Evolutionary conservation across 2,888 invertebrate genomes (phyloP), one percentile per base, ranked within the genome.

Genomic region (Agapetus fuscipes): DNA sequence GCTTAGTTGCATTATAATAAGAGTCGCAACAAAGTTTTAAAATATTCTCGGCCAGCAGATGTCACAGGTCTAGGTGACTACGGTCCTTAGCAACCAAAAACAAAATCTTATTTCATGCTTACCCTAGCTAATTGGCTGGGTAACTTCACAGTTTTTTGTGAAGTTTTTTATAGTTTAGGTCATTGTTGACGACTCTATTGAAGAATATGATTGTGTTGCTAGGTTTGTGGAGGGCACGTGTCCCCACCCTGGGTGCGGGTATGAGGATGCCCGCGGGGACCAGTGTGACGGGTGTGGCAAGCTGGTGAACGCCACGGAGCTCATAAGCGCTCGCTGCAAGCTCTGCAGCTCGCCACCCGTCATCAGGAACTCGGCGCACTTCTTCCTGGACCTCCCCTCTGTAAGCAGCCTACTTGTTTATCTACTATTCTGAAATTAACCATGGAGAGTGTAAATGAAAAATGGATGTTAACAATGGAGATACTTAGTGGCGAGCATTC

Each of bases 231-330:
- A 95, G 61, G 98, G 98, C 14, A 87, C 76, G 0, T 99, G 98
- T 60, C 97, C 96, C 0, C 76, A 80, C 60, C 66, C 73, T 0
- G 78, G 87, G 31, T 99, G 98, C 56, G 74, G 72, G 3, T 97
- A 88, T 62, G 87, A 86, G 50, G 86, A 88, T 58, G 97, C 98
- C 0, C 75, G 98, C 27, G 98, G 98, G 2, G 98, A 99, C 66
- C 98, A 99, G 62, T 98, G 98, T 59, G 98, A 99, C 62, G 85
- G 84, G 49, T 98, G 98, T 57, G 91, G 96, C 2, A 91, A 93
- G 57, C 72, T 99, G 7, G 84, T 98, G 37, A 97, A 95, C 61
- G 93, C 97, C 0, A 74, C 78, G 0, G 96, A 97, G 43, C 67
- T 97, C 17, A 73, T 80, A 42, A 70, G 79, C 41, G 91, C 96